phyloP scores from a whole-genome alignment of 1,140 invertebrate species.

The Dreissena rostriformis region DNA sequence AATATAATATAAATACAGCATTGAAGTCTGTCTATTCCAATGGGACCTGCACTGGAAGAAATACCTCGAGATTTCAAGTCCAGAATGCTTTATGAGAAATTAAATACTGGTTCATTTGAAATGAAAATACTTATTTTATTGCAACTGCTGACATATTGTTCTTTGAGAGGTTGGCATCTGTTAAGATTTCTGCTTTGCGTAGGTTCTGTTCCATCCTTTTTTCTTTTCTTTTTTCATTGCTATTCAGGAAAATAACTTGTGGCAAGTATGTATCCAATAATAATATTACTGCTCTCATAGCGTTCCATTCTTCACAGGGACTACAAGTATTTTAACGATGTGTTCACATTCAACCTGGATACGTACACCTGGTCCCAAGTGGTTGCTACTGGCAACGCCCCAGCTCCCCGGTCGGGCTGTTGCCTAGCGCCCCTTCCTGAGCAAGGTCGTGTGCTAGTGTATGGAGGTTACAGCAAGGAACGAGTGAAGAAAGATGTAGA shows the following conservation, averaged over 20 bases:
- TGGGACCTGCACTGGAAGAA: no score
- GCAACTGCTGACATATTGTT: no score
- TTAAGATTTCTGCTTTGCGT: not conserved
- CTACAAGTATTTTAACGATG: conserved; percentile 95
- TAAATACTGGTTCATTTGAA: no score
- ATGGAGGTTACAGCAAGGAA: conserved; percentile 94
- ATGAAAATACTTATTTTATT: no score
- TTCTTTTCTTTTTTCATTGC: no score
- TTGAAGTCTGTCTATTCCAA: no score
- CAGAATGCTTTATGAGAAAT: no score
- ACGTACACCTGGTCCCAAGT: conserved; percentile 91
- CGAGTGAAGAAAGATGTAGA: conserved; percentile 91
- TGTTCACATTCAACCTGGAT: conserved; percentile 91
- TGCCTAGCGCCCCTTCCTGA: conserved; percentile 86
- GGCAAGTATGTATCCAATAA: not conserved
- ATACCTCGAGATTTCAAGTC: no score
- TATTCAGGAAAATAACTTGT: no score
- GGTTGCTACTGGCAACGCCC: conserved; percentile 82
- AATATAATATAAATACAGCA: no score
- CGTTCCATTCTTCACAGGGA: conserved; percentile 82
- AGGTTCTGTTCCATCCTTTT: no score
- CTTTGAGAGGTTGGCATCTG: no score
- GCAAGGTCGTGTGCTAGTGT: conserved; percentile 87
- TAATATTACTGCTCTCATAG: not conserved
- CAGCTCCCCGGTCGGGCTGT: conserved; percentile 85